Conservation (phyloP, 1,140 invertebrate species). For the Drosophila funebris region DNA sequence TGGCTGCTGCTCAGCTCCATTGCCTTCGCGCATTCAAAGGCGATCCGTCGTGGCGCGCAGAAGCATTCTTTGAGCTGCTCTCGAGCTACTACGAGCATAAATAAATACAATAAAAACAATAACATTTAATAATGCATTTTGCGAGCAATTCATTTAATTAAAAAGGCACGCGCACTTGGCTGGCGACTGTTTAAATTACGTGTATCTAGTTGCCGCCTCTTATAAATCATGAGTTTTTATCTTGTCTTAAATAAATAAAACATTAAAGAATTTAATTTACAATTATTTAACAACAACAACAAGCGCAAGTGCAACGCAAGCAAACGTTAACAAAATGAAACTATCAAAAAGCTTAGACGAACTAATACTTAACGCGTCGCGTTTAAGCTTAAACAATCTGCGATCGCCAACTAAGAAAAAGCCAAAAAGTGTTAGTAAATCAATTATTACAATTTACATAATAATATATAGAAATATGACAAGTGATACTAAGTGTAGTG, state of each 20-base stretch:
- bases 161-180: constrained; percentile 31
- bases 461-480: neutral
- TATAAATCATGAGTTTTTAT: constrained; percentile 30
- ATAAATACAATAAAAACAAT: constrained; percentile 19
- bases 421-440: constrained; percentile 79
- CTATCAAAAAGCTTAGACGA: constrained; percentile 82
- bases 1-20: constrained; percentile 29
- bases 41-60: constrained; percentile 40
- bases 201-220: constrained; percentile 27
- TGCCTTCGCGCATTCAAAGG: constrained; percentile 23
- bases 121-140: constrained; percentile 38
- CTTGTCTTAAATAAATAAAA: constrained; percentile 26
- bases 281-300: constrained; percentile 23
- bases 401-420: constrained; percentile 77
- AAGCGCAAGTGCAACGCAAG: constrained; percentile 3
- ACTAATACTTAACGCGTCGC: constrained; percentile 77
- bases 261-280: constrained; percentile 9
- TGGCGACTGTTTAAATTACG: constrained; percentile 7
- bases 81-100: neutral
- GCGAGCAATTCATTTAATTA: constrained; percentile 27
- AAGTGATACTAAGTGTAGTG: neutral
- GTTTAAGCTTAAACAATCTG: constrained; percentile 76
- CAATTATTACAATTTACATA: neutral
- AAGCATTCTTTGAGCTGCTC: constrained; percentile 38
- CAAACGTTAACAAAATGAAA: constrained; percentile 70